A percentile compares a stretch with the other conserved stretches of the same genome.
These are phyloP conservation scores for Urocitellus parryii DNA, from an alignment of 2,113 vertebrate species.

Conservation along the genomic window DNA sequence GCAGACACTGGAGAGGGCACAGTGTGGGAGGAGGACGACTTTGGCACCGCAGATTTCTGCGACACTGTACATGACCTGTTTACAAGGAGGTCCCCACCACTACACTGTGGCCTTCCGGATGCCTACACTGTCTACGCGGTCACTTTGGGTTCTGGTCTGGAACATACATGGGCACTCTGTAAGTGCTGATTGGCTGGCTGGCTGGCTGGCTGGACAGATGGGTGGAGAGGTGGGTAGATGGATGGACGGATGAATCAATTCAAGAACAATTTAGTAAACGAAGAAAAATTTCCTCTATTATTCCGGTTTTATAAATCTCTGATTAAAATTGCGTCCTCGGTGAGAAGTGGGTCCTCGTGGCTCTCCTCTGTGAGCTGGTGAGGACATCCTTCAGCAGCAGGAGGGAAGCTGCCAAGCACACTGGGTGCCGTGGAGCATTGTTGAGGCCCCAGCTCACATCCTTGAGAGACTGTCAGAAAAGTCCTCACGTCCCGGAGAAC, in stretches of 20 bases:
- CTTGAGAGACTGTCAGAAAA: constrained; percentile 78
- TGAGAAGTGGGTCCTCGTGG: constrained; percentile 58
- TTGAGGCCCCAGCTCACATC: constrained; percentile 70
- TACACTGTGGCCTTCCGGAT: not conserved
- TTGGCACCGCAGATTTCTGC: not conserved
- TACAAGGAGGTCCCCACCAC: not conserved
- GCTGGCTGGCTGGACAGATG: not conserved
- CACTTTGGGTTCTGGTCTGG: not conserved
- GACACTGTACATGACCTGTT: not conserved
- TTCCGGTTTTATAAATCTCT: constrained; percentile 54
- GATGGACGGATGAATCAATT: not conserved
- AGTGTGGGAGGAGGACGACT: not conserved
- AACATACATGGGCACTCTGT: not conserved
- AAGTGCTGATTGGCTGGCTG: not conserved
- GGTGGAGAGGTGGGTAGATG: not conserved
- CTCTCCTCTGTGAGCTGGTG: constrained; percentile 45
- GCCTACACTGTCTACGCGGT: not conserved
- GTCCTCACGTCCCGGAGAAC: constrained; percentile 67
- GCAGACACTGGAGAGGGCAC: not conserved
- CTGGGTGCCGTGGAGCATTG: constrained; percentile 70
- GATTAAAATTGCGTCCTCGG: constrained; percentile 72
- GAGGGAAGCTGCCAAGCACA: constrained; percentile 51
- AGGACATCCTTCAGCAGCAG: constrained; percentile 54
- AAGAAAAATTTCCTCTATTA: not conserved
- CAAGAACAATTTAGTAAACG: constrained; percentile 6